phyloP scores from a whole-genome alignment of 2,888 invertebrate species.

The Scaptomyza tumidula region DNA sequence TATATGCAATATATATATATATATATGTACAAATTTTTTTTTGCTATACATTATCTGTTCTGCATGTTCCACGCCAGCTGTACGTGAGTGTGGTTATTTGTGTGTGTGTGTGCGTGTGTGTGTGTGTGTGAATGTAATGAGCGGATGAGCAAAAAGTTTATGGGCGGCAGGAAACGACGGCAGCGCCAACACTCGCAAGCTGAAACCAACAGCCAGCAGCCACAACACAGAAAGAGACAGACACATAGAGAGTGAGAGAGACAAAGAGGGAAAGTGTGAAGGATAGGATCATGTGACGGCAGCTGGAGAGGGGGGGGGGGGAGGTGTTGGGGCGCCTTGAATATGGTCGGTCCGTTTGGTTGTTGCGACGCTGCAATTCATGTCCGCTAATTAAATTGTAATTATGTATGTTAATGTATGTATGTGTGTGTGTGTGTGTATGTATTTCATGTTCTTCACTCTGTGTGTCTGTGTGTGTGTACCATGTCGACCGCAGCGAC shows the following conservation, averaged over 20 bases:
- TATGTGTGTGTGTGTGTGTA: conserved; percentile 27
- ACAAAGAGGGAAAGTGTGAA: not conserved
- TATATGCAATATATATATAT: conserved; percentile 31
- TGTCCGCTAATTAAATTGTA: conserved; percentile 77
- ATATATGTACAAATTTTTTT: conserved; percentile 7
- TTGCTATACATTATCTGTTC: conserved; percentile 62
- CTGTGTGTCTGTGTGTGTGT: conserved; percentile 25
- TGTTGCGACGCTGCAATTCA: conserved; percentile 69
- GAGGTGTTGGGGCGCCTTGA: conserved; percentile 10
- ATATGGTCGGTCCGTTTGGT: conserved; percentile 49
- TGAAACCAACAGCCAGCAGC: conserved; percentile 23
- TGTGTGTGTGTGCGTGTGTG: conserved; percentile 20
- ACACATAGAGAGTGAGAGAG: conserved; percentile 1
- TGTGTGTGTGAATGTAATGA: conserved; percentile 53
- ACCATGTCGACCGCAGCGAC: conserved; percentile 29
- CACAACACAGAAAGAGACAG: conserved; percentile 8
- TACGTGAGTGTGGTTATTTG: conserved; percentile 10
- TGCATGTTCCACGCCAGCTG: conserved; percentile 51
- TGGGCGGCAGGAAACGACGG: conserved; percentile 69
- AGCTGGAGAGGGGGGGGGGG: not conserved
- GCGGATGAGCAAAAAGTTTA: conserved; percentile 70
- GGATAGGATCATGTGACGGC: not conserved
- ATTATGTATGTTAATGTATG: conserved; percentile 74
- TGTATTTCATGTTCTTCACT: not conserved
- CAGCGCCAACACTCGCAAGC: conserved; percentile 65